Conservation (phyloP, 2,113 vertebrate species). For the Leptocoma aspasia region DNA sequence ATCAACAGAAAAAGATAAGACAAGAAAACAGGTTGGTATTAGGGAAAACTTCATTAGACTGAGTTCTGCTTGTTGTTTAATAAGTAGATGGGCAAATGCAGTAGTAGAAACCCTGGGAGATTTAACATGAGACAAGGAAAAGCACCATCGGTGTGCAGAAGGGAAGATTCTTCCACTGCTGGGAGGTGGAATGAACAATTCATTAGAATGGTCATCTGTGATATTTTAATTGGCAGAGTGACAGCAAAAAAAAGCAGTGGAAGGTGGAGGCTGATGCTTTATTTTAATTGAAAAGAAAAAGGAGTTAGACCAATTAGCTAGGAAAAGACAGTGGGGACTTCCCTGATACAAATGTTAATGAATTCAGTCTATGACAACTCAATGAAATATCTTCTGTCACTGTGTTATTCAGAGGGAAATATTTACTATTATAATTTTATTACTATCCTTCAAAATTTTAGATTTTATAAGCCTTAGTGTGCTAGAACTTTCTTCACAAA, state of each 20-base stretch:
- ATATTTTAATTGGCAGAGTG: neutral
- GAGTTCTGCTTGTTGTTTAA: neutral
- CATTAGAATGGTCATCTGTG: neutral
- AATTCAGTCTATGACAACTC: neutral
- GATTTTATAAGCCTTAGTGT: neutral
- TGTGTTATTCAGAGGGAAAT: neutral
- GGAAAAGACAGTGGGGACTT: neutral
- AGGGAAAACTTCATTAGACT: neutral
- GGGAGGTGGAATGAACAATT: neutral
- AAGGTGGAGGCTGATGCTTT: neutral
- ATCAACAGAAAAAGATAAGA: neutral
- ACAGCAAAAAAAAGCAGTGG: neutral
- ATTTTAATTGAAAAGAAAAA: neutral
- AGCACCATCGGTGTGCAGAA: neutral
- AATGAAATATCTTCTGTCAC: neutral
- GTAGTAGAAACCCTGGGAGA: neutral
- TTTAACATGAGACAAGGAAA: neutral
- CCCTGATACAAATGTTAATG: neutral
- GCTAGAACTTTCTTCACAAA: neutral
- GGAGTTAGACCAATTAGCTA: neutral
- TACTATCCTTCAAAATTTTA: neutral
- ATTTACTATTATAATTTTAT: neutral
- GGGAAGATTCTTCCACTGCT: neutral
- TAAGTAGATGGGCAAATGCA: neutral
- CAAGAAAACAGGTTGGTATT: neutral